Evolutionary conservation across 2,797 vertebrate species (phyloP), one percentile per base, ranked within the genome.

Genomic region (Echeneis naucrates): DNA sequence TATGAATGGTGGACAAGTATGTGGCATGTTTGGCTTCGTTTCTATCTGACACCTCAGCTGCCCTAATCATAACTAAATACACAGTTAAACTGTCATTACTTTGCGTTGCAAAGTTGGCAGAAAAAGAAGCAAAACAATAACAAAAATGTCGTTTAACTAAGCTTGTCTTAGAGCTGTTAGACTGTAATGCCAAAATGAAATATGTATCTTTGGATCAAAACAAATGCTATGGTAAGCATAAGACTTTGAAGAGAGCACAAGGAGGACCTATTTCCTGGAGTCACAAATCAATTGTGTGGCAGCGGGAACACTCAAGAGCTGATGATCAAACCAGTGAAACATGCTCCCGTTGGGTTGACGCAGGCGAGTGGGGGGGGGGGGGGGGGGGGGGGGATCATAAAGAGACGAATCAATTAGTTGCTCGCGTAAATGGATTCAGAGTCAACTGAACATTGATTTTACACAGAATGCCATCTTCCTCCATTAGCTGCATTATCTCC

Each of bases 371-470:
- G 53, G 37, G 45, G 72, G 24, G 23, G 2, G 53, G 37, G 45
- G 72, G 24, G 23, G 2, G 53, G 37, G 23, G 2, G 53, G 37
- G 45, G 72, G 24, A 47, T 67, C 48, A 38, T 17, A 13, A 38
- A 64, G 65, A 74, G 62, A 68, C 38, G 45, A 77, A 78, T 81
- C 75, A 85, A 83, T 86, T 47, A 66, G 65, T 26, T 40, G 68
- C 67, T 77, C 72, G 68, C 56, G 52, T 12, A 5, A 66, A 57
- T 48, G 65, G 78, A 56, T 70, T 58, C 48, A 26, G 63, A 78
- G 67, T 63, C 52, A 16, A 63, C 63, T 70, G 71, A 51, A 61
- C 79, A 80, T 81, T 55, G 78, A 80, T 81, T 79, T 81, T 42
- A 60, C 72, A 62, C 63, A 13, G 74, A 71, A 61, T 50, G 64